Conservation (phyloP, 2,113 vertebrate genomes). For the Xiphophorus hellerii region DNA sequence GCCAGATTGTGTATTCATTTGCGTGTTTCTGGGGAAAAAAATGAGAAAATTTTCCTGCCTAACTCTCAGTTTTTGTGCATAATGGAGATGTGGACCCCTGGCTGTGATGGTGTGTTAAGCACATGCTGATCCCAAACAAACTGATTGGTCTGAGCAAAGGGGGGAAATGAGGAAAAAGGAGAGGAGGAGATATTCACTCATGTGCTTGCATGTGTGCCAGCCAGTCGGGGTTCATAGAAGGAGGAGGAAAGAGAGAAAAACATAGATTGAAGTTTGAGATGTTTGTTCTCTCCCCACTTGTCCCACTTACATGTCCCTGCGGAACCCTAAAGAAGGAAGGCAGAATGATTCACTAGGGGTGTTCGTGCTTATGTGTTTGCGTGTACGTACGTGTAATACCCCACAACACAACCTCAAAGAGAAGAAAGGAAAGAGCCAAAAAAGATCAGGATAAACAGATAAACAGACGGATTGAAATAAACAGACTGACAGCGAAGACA, state of each 20-base stretch:
- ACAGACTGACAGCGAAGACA: constrained; percentile 59
- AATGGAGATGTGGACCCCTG: not conserved
- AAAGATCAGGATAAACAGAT: constrained; percentile 67
- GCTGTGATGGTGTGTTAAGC: constrained; percentile 13
- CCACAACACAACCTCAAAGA: constrained; percentile 33
- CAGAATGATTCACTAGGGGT: constrained; percentile 25
- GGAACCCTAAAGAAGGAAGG: constrained; percentile 56
- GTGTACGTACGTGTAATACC: constrained; percentile 3
- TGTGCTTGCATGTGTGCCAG: constrained; percentile 5
- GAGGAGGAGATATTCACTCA: constrained; percentile 10
- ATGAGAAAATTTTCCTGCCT: not conserved
- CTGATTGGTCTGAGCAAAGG: constrained; percentile 40
- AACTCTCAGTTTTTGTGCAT: not conserved
- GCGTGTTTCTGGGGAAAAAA: not conserved
- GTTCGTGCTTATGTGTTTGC: constrained; percentile 21
- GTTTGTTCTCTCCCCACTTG: constrained; percentile 66
- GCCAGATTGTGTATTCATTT: not conserved
- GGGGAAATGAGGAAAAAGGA: constrained; percentile 13
- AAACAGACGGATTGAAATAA: constrained; percentile 67
- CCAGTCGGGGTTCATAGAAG: constrained; percentile 11
- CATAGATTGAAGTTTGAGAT: constrained; percentile 72
- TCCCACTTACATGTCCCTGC: constrained; percentile 74
- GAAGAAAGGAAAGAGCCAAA: constrained; percentile 44
- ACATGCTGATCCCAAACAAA: constrained; percentile 29
- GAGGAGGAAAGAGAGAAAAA: constrained; percentile 60